A percentile compares a stretch with the other conserved stretches of the same genome.
Conservation (phyloP, 1,140 invertebrate species). For the Drosophila sulfurigaster region DNA sequence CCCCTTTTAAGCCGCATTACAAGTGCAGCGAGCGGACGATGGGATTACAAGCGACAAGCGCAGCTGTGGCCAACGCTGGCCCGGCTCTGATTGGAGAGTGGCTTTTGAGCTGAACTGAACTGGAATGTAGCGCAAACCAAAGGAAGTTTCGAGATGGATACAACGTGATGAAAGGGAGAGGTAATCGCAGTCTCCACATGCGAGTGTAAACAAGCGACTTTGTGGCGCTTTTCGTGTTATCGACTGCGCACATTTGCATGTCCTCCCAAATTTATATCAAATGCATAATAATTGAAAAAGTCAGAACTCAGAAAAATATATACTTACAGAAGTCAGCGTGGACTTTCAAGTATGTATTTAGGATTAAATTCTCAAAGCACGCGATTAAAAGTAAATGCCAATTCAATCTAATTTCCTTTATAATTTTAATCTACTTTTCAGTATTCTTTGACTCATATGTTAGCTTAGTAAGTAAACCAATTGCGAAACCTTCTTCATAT, state of each 20-base stretch:
- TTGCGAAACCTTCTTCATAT: no score
- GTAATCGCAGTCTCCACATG: conserved; percentile 18
- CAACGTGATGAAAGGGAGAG: neutral
- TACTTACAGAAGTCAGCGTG: no score
- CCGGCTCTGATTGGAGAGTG: conserved; percentile 41
- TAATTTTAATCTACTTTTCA: no score
- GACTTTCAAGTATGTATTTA: no score
- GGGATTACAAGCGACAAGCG: conserved; percentile 76
- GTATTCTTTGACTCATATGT: no score
- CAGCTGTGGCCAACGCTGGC: conserved; percentile 60
- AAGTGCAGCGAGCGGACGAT: conserved; percentile 65
- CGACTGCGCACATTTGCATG: conserved; percentile 63
- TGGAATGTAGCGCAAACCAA: conserved; percentile 1
- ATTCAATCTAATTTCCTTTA: no score
- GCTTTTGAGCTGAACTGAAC: neutral
- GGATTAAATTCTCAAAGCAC: no score
- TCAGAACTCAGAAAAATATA: neutral
- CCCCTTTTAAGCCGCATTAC: conserved; percentile 77
- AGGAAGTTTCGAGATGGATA: neutral
- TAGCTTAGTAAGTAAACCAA: no score
- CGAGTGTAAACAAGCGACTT: conserved; percentile 78
- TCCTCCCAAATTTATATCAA: conserved; percentile 65
- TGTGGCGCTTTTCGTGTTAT: conserved; percentile 72
- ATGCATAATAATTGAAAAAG: conserved; percentile 70
- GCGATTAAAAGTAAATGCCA: no score